Conservation (phyloP, 2,113 vertebrate genomes). For the Labrus mixtus region DNA sequence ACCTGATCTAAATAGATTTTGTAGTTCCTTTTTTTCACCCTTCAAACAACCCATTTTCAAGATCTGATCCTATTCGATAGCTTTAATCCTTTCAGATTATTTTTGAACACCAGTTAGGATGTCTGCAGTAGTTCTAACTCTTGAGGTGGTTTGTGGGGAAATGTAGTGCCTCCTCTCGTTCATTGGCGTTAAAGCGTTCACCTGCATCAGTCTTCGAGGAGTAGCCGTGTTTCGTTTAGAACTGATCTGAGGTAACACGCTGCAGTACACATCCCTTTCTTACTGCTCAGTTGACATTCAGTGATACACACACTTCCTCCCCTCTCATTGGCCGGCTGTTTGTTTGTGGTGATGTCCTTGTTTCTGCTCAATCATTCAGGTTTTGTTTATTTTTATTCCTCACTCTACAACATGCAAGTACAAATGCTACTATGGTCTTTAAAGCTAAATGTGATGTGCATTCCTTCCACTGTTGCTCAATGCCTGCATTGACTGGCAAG, state of each 20-base stretch:
- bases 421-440: slow-evolving; percentile 78
- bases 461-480: slow-evolving; percentile 84
- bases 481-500: slow-evolving; percentile 85
- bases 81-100: background rate
- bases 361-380: slow-evolving; percentile 74
- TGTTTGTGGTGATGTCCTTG: slow-evolving; percentile 71
- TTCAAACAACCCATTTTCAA: too few species aligned
- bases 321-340: slow-evolving; percentile 57
- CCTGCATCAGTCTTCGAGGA: background rate
- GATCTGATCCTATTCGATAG: too few species aligned
- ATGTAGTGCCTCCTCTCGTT: slow-evolving; percentile 6
- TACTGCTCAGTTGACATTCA: slow-evolving; percentile 43
- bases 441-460: slow-evolving; percentile 89
- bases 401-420: slow-evolving; percentile 69
- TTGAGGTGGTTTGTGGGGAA: slow-evolving; percentile 23
- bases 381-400: slow-evolving; percentile 47
- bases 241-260: background rate
- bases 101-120: background rate
- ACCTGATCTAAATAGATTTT: too few species aligned
- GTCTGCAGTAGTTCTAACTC: background rate
- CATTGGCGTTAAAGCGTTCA: background rate
- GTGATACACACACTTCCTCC: background rate
- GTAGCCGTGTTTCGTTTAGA: slow-evolving; percentile 23
- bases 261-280: slow-evolving; percentile 64
- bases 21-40: background rate